Evolutionary conservation across 2,888 invertebrate genomes (phyloP), one percentile per base, ranked within the genome.

Genomic region (Epiblema foenella): DNA sequence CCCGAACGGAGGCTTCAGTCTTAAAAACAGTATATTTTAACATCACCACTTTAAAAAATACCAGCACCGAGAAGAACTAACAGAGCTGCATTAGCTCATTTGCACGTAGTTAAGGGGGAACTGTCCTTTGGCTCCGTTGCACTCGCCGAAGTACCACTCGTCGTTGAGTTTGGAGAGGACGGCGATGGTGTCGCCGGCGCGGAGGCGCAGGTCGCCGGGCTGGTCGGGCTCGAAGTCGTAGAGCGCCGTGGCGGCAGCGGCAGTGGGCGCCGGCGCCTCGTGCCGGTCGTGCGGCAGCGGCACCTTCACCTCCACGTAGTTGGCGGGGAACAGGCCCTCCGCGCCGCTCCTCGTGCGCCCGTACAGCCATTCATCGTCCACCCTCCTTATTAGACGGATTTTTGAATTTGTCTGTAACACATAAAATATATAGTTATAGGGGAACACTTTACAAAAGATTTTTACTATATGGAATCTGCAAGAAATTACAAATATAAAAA

Each of bases 251-350:
- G 95, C 96, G 2, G 94, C 5, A 46, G 73, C 92, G 93, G 75
- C 86, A 57, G 64, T 10, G 79, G 68, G 0, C 82, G 74, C 10
- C 77, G 29, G 2, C 76, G 70, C 57, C 9, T 9, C 33, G 15
- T 37, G 42, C 15, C 42, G 0, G 39, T 4, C 42, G 11, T 9
- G 20, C 37, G 94, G 90, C 69, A 97, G 87, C 68, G 97, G 96
- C 76, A 96, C 94, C 84, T 95, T 95, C 58, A 98, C 90, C 78
- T 97, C 95, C 75, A 98, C 94, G 88, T 97, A 98, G 87, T 95
- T 97, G 24, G 94, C 92, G 1, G 98, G 98, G 89, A 98, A 98
- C 77, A 98, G 95, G 51, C 98, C 98, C 84, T 96, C 95, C 72
- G 94, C 93, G 73, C 95, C 95, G 77, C 86, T 89, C 68, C 94